Conservation (phyloP, 2,113 vertebrate genomes). For the Eretmochelys imbricata region DNA sequence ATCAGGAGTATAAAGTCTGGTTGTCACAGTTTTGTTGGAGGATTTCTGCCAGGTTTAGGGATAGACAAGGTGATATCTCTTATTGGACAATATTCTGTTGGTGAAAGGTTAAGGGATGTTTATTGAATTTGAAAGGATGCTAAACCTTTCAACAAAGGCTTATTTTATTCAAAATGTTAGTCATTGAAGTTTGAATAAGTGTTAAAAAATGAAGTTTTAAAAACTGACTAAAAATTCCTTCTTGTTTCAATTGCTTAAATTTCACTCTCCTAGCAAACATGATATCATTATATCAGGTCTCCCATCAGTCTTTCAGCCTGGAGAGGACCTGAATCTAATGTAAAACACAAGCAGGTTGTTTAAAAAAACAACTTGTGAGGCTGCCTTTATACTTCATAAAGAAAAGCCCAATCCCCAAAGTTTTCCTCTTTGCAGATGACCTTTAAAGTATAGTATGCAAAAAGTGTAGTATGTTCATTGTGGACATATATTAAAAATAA, state of each 20-base stretch:
- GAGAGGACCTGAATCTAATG: neutral
- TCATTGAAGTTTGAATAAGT: neutral
- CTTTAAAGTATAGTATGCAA: neutral
- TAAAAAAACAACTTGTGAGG: neutral
- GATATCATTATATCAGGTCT: neutral
- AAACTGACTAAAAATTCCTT: neutral
- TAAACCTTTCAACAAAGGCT: neutral
- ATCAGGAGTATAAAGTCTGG: neutral
- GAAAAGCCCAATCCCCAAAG: neutral
- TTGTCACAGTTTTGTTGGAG: neutral
- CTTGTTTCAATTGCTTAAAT: neutral
- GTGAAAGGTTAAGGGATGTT: neutral
- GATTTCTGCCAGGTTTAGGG: neutral
- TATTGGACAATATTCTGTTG: neutral
- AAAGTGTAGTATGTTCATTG: neutral
- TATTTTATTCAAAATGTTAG: neutral
- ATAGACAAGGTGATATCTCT: neutral
- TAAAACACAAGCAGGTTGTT: neutral
- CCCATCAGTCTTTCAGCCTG: neutral
- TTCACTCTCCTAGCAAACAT: neutral
- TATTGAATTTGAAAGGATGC: accelerated
- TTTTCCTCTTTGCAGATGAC: neutral
- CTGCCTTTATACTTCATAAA: neutral
- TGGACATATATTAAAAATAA: neutral
- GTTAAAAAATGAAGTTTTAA: neutral